Conservation (phyloP, 2,797 vertebrate genomes). For the Sebastes kiyomatsui region DNA sequence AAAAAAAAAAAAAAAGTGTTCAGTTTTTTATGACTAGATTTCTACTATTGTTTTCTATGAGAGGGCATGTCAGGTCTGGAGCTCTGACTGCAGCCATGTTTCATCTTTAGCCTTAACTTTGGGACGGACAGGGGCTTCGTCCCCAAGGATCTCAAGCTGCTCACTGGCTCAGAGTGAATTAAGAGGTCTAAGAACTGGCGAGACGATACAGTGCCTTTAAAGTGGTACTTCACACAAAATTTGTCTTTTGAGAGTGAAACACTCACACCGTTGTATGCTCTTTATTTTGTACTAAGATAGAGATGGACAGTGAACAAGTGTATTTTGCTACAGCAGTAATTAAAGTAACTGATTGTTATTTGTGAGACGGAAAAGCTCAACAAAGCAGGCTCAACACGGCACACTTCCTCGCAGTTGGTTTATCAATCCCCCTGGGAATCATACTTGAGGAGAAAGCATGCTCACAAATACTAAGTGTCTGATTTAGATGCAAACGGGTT, state of each 20-base stretch:
- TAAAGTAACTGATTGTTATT: neutral
- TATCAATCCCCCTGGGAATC: slow-evolving; percentile 15
- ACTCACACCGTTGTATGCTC: neutral
- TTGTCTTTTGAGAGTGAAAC: neutral
- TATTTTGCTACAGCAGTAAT: neutral
- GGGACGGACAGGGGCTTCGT: neutral
- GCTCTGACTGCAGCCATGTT: slow-evolving; percentile 8
- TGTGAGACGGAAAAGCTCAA: neutral
- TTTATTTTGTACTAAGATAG: neutral
- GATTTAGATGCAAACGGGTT: slow-evolving; percentile 43
- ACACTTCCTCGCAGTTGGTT: neutral
- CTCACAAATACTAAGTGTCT: slow-evolving; percentile 35
- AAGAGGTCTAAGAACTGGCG: neutral
- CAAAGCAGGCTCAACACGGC: neutral
- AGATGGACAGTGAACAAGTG: neutral
- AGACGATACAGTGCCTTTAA: neutral
- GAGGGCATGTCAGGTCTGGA: neutral
- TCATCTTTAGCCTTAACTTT: slow-evolving; percentile 15
- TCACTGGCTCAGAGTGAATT: neutral
- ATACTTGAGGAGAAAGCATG: slow-evolving; percentile 18
- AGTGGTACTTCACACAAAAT: neutral
- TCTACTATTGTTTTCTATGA: neutral
- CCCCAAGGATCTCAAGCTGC: neutral
- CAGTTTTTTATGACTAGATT: neutral
- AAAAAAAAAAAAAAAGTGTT: too few species aligned